Evolutionary conservation across 2,888 invertebrate genomes (phyloP).

Genomic region (Trichogramma evanescens): DNA sequence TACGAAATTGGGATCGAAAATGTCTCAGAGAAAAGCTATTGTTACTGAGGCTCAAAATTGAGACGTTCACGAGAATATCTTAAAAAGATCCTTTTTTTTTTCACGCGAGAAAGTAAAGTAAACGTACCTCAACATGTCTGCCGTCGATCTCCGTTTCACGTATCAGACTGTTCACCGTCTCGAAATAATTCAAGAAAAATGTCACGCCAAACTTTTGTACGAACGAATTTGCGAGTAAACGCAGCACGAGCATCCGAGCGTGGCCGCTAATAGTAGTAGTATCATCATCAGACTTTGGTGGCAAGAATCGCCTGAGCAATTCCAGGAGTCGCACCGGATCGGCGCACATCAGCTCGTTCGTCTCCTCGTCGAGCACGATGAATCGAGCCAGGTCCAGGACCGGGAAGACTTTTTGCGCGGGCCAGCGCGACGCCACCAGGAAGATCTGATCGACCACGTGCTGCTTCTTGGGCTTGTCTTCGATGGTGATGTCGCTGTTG

Average conservation of each 20-base stretch:
- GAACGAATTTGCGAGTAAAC: conserved; percentile 77
- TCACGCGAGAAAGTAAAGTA: too few relatives aligned
- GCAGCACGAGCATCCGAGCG: conserved; percentile 71
- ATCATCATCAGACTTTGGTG: too few relatives aligned
- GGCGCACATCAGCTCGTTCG: conserved; percentile 52
- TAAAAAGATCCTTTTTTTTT: too few relatives aligned
- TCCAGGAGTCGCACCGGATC: conserved; percentile 34
- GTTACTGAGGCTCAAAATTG: not conserved
- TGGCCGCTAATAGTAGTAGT: conserved; percentile 43
- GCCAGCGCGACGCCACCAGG: conserved; percentile 26
- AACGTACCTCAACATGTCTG: conserved; percentile 58
- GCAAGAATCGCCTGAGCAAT: too few relatives aligned
- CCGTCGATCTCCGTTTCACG: conserved; percentile 47
- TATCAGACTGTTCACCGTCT: conserved; percentile 36
- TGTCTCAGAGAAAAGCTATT: too few relatives aligned
- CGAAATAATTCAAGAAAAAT: conserved; percentile 57
- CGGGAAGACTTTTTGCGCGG: conserved; percentile 71
- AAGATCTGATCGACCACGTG: too few relatives aligned
- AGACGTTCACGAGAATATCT: not conserved
- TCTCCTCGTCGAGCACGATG: conserved; percentile 64
- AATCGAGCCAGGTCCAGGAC: conserved; percentile 80
- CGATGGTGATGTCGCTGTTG: too few relatives aligned
- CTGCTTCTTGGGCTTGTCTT: too few relatives aligned
- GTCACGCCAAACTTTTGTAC: conserved; percentile 61
- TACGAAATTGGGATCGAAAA: too few relatives aligned